Base-by-base conservation (phyloP, 2,888 invertebrate genomes). In the Lepidocyrtoides sp. region DNA sequence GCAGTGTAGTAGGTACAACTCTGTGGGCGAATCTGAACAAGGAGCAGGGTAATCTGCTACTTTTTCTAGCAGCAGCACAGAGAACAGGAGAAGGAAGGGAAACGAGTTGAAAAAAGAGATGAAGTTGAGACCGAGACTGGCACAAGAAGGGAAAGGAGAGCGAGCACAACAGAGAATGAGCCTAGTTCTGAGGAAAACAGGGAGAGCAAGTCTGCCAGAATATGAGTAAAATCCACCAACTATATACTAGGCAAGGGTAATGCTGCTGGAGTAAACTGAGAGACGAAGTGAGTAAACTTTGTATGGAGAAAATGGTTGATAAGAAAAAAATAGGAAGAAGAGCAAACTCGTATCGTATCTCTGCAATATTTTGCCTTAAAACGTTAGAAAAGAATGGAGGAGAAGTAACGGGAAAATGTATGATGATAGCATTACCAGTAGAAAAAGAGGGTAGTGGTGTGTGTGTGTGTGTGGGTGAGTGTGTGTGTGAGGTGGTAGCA, bases 31-130 rank as follows among this genome's bases (percentile, higher is more conserved):
- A 54, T 54, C 32, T 26, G n/a, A 69, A 75, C 7, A 36, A 54
- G 32, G 57, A 87, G 69, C 86, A 91, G 91, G 91, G 91, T 91
- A 91, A 91, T 91, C 91, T 91, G 91, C 83, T 48, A 91, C 90
- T 63, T 32, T 26, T 23, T 2, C 54, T 54, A 2, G n/a, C 48
- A 14, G 44, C 63, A 51, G 44, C 63, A 51, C 51, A 20, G 81
- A 81, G 79, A 54, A 26, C 20, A 44, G 20, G n/a, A 32, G 32
- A 23, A 29, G 72, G 41, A 41, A n/a, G 36, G 44, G n/a, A 66
- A 32, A 0, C 1, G 32, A 72, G 41, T 54, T 77, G 29, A 57
- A 17, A 72, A 48, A 51, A 14, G 20, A 17, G 26, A 83, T n/a
- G 12, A 32, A 63, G 36, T 44, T 36, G 66, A 66, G 32, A 26